Base-by-base conservation (phyloP, 2,113 vertebrate genomes). In the Hippocampus guttulatus region DNA sequence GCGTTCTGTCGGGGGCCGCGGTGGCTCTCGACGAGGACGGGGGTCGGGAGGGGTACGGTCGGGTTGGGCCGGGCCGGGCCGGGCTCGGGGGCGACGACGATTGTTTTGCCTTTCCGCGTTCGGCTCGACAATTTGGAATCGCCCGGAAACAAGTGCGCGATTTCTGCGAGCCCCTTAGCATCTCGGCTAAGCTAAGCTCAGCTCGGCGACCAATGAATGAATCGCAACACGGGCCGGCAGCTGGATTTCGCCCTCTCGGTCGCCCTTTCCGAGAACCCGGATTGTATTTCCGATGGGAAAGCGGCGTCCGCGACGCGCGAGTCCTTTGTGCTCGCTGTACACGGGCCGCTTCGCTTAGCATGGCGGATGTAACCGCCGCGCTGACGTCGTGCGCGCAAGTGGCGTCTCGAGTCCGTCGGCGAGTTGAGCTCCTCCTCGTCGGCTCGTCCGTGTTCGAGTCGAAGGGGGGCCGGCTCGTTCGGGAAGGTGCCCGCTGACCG, bases 161-260 rank as follows among this genome's bases (percentile, higher is more conserved):
- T 62, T 70, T 75, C 5, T 72, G 68, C 71, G 68, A 63, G 71
- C 62, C 69, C 38, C 73, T 70, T 90, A 84, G 85, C 81, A 83
- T 68, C 25, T 49, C 8, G 45, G 86, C 79, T 85, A 81, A 75
- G 67, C 27, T 69, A 58, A 38, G 33, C 33, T 6, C 0, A 6
- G 33, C n/a, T 60, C 54, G 5, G n/a, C 23, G 67, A 51, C 38
- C 41, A 80, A 88, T 88, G 87, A 89, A 87, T 87, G 89, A 81
- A 77, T 54, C 43, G 70, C 77, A 84, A 16, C 2, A 75, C 57
- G 23, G 30, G 51, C 2, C 23, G 68, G 21, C 72, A 11, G 66
- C 68, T 43, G 14, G 0, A 38, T 30, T 54, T 21, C 14, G 40
- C 12, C 18, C n/a, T 45, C 2, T 45, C n/a, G 0, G 5, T 8